Percentiles rank a stretch among this genome's conserved stretches.
phyloP scores from a whole-genome alignment of 2,113 vertebrate genomes.

The Anhinga anhinga region DNA sequence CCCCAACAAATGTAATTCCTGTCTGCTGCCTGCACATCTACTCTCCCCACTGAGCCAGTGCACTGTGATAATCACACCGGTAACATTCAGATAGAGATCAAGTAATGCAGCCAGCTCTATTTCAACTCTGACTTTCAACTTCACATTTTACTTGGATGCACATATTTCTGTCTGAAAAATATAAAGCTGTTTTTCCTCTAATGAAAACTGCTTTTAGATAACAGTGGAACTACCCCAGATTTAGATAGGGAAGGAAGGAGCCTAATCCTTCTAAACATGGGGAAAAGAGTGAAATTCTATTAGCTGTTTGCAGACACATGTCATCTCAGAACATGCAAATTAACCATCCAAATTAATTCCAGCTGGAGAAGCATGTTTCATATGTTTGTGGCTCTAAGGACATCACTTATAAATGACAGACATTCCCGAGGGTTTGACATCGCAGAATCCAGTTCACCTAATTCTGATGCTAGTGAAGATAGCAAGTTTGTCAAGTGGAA shows the following conservation, averaged over 20 bases:
- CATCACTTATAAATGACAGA: neutral
- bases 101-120: slow-evolving; percentile 24
- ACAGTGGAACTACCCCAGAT: slow-evolving; percentile 24
- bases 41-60: slow-evolving; percentile 22
- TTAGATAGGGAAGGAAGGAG: neutral
- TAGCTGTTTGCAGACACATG: neutral
- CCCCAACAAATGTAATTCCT: slow-evolving; percentile 41
- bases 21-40: slow-evolving; percentile 31
- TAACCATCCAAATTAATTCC: neutral
- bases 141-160: slow-evolving; percentile 40
- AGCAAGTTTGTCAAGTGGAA: neutral
- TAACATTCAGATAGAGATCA: slow-evolving; percentile 65
- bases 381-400: neutral
- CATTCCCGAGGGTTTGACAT: neutral
- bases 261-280: slow-evolving; percentile 7
- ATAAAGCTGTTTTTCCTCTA: slow-evolving; percentile 55
- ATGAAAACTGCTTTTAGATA: slow-evolving; percentile 50
- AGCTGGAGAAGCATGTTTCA: neutral
- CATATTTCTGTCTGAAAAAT: slow-evolving; percentile 50
- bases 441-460: neutral
- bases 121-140: slow-evolving; percentile 67
- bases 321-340: neutral
- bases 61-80: slow-evolving; percentile 38
- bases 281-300: neutral
- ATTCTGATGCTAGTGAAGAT: neutral